Evolutionary conservation across 2,888 invertebrate species (phyloP).

Genomic region (Heliconius ethilla): DNA sequence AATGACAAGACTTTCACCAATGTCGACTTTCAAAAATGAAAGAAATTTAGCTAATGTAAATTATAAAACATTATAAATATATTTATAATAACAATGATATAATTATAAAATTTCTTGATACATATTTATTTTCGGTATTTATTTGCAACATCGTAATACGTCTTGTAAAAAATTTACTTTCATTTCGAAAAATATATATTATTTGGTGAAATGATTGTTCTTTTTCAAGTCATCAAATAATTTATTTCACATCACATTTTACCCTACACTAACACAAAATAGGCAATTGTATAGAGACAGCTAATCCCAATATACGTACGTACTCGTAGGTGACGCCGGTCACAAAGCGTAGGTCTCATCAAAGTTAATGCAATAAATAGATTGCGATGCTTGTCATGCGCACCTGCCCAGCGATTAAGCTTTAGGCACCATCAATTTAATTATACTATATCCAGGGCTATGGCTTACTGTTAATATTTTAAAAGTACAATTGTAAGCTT

Average conservation of each 20-base stretch:
- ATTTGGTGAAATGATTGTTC: too few relatives aligned
- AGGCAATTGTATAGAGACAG: neutral
- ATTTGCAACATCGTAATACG: too few relatives aligned
- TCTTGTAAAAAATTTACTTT: too few relatives aligned
- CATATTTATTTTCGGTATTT: too few relatives aligned
- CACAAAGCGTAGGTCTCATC: slow-evolving; percentile 44
- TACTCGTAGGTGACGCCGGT: slow-evolving; percentile 21
- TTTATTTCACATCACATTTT: neutral
- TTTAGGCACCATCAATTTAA: slow-evolving; percentile 47
- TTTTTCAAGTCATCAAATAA: too few relatives aligned
- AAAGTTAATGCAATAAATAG: slow-evolving; percentile 66
- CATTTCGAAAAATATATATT: too few relatives aligned
- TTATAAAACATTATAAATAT: neutral
- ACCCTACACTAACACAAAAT: neutral
- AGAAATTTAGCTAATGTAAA: too few relatives aligned
- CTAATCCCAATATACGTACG: slow-evolving; percentile 10
- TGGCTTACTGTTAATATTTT: slow-evolving; percentile 22
- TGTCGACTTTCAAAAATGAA: neutral
- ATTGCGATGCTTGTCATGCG: slow-evolving; percentile 59
- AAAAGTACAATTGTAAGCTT: neutral
- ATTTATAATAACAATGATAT: too few relatives aligned
- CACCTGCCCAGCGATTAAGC: slow-evolving; percentile 76
- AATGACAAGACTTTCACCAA: too few relatives aligned
- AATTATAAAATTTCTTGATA: too few relatives aligned
- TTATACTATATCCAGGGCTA: slow-evolving; percentile 40